These are phyloP conservation scores for Colletes latitarsis DNA, from an alignment of 1,140 invertebrate species.

Conservation along the genomic window DNA sequence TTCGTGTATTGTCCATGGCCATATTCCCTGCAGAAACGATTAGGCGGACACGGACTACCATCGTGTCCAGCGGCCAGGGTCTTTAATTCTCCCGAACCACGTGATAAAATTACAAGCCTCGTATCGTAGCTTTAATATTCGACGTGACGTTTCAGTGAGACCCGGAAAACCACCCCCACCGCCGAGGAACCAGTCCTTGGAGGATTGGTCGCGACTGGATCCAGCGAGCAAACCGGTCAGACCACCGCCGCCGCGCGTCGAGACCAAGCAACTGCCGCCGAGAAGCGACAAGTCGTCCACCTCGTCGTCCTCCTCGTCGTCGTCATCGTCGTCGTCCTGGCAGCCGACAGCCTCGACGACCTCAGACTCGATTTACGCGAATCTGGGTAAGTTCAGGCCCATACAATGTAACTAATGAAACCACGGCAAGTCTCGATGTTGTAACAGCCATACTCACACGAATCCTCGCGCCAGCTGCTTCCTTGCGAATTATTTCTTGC, in stretches of 20 bases:
- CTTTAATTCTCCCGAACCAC: not conserved
- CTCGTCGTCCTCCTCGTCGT: conserved; percentile 73
- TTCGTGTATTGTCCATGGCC: not conserved
- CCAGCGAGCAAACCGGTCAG: conserved; percentile 82
- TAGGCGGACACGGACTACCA: not conserved
- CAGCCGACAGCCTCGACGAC: conserved; percentile 79
- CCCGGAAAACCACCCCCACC: conserved; percentile 84
- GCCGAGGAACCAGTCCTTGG: conserved; percentile 82
- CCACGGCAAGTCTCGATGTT: conserved; percentile 60
- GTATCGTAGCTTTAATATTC: not conserved
- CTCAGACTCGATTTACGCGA: conserved; percentile 88
- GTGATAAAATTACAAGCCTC: not conserved
- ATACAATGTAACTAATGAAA: conserved; percentile 80
- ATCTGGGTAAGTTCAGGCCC: conserved; percentile 85
- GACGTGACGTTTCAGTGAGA: conserved; percentile 75
- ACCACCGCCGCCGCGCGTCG: conserved; percentile 87
- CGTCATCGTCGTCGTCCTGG: conserved; percentile 74
- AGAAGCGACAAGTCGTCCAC: conserved; percentile 75
- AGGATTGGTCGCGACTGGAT: conserved; percentile 78
- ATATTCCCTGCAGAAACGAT: not conserved
- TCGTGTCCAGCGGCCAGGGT: not conserved
- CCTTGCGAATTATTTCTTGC: conserved; percentile 29
- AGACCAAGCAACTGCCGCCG: conserved; percentile 80
- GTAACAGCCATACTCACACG: conserved; percentile 79
- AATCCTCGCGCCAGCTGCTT: conserved; percentile 75